Evolutionary conservation across 2,113 vertebrate species (phyloP).

Genomic region (Crotalus tigris): DNA sequence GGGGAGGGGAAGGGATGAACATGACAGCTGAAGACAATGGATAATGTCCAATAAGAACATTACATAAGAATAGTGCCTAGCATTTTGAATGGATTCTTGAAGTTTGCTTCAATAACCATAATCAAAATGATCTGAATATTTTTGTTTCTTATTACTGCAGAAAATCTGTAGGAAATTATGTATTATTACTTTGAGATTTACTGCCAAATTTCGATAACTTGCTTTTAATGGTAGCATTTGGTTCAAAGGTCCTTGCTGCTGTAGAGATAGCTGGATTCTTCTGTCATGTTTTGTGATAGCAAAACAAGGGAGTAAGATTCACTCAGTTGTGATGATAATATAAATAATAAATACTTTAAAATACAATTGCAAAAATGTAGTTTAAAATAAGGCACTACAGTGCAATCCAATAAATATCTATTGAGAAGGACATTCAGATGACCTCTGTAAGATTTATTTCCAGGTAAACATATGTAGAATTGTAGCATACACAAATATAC

Average conservation of each 20-base stretch:
- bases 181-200: not conserved
- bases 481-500: not conserved
- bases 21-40: not conserved
- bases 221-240: not conserved
- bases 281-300: not conserved
- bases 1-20: not conserved
- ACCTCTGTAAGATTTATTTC: not conserved
- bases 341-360: not conserved
- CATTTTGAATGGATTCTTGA: not conserved
- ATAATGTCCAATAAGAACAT: not conserved
- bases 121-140: not conserved
- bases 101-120: not conserved
- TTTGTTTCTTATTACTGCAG: not conserved
- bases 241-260: not conserved
- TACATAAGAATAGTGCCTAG: not conserved
- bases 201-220: not conserved
- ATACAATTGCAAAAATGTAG: not conserved
- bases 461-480: not conserved
- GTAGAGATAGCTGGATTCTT: not conserved
- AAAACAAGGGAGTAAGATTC: not conserved
- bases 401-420: not conserved
- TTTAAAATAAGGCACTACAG: not conserved
- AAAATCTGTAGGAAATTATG: not conserved
- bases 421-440: not conserved
- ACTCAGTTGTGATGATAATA: not conserved